These are phyloP conservation scores for Schizopygopsis malacanthus DNA, from an alignment of 2,797 vertebrate species.

Conservation along the genomic window DNA sequence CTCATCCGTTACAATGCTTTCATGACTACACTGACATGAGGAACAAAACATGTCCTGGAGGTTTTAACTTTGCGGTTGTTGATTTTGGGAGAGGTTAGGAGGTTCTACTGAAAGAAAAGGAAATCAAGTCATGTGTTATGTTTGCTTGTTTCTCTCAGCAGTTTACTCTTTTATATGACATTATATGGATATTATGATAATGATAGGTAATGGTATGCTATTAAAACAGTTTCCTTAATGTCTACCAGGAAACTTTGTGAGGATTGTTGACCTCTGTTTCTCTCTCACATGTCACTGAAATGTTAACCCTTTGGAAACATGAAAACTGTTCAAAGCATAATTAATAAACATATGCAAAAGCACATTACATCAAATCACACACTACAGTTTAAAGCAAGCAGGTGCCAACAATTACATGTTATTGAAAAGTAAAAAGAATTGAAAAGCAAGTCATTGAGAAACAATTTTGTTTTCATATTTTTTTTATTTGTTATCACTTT, in stretches of 20 bases:
- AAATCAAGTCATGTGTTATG: slow-evolving; percentile 19
- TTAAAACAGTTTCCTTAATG: neutral
- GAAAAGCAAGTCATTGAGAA: neutral
- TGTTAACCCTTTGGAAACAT: neutral
- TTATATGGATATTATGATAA: neutral
- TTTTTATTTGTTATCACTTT: too few species aligned
- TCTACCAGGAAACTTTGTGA: neutral
- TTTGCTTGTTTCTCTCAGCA: slow-evolving; percentile 8
- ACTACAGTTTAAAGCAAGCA: slow-evolving; percentile 1
- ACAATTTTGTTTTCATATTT: neutral
- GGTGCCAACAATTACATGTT: neutral
- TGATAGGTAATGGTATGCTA: neutral
- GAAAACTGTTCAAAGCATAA: neutral
- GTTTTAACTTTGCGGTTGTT: slow-evolving; percentile 43
- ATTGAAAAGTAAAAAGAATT: neutral
- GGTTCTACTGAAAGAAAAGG: neutral
- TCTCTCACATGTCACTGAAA: neutral
- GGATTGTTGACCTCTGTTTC: neutral
- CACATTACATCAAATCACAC: neutral
- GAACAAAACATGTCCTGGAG: slow-evolving; percentile 47
- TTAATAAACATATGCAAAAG: neutral
- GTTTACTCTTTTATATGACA: neutral
- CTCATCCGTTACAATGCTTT: slow-evolving; percentile 37
- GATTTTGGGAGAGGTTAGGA: slow-evolving; percentile 39
- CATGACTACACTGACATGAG: slow-evolving; percentile 26